These are phyloP conservation scores for Cylloceria caligata DNA, from an alignment of 2,888 invertebrate genomes.

Conservation along the genomic window DNA sequence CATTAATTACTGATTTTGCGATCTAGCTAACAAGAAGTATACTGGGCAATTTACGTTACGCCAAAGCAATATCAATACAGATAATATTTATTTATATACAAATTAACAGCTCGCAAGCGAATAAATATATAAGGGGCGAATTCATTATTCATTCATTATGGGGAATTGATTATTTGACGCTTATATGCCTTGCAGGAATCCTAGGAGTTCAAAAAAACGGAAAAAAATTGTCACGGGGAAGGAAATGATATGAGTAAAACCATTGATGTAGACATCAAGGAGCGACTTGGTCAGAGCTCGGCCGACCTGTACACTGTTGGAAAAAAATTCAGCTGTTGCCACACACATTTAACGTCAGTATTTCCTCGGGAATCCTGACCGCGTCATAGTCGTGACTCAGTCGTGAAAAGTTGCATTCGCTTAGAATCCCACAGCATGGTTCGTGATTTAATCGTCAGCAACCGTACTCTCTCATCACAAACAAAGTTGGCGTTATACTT, in stretches of 20 bases:
- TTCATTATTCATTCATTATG: too few species aligned
- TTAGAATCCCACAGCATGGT: background rate
- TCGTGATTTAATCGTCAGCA: slow-evolving; percentile 30
- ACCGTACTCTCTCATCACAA: background rate
- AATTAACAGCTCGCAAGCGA: too few species aligned
- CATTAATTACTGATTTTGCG: too few species aligned
- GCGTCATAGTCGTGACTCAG: background rate
- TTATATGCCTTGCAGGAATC: background rate
- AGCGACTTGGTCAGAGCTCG: background rate
- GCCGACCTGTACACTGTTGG: background rate
- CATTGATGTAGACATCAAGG: background rate
- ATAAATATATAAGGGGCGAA: too few species aligned
- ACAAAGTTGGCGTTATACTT: slow-evolving; percentile 20
- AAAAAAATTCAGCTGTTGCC: background rate
- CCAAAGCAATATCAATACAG: too few species aligned
- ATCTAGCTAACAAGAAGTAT: too few species aligned
- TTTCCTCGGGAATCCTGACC: background rate
- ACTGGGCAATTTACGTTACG: too few species aligned
- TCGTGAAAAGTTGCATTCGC: background rate
- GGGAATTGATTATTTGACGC: too few species aligned
- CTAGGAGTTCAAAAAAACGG: background rate
- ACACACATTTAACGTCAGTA: slow-evolving; percentile 4
- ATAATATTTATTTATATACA: too few species aligned
- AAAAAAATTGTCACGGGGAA: background rate
- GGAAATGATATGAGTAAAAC: background rate